Evolutionary conservation across 1,140 invertebrate genomes (phyloP), one percentile per base, ranked within the genome.

Genomic region (Cecropterus lyciades): DNA sequence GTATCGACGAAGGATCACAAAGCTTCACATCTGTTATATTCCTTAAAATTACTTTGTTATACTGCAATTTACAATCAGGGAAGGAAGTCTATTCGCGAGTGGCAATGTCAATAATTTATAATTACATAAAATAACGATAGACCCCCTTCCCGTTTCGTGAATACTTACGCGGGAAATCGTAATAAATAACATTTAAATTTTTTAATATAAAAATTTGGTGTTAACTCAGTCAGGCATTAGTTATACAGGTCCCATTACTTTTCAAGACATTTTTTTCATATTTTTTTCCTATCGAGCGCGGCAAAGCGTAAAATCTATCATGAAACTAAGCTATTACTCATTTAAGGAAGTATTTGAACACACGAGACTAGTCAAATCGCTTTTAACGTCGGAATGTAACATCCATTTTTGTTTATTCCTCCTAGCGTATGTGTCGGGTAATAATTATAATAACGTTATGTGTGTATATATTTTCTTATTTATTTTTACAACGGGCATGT

Each of bases 221-320:
- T 89, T 86, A 76, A 84, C n/a, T n/a, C 84, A 85, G 86, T 87
- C 84, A 83, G 79, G 79, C 82, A 82, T 80, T 85, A 73, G 43
- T 69, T 72, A 79, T 79, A 84, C 84, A 85, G 82, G 84, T 87
- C 83, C 85, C 85, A 82, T 85, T 78, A 80, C 78, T 71, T 79
- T 69, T 74, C 60, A 65, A 63, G 63, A 56, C 51, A 45, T 53
- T 55, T 53, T 33, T 37, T 4, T 40, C 4, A 33, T 52, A 27
- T 27, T 27, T 24, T 30, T 11, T 49, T 59, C 64, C 52, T 73
- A 57, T 74, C 67, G 80, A 76, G 78, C 72, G 76, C 76, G 73
- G 74, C 70, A 73, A 77, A 73, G 75, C 71, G 66, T 77, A 69
- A 66, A 46, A 45, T 27, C 51, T 69, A 70, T 49, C 49, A 69